These are phyloP conservation scores for Aptenodytes patagonicus DNA, from an alignment of 2,113 vertebrate genomes.

Conservation along the genomic window DNA sequence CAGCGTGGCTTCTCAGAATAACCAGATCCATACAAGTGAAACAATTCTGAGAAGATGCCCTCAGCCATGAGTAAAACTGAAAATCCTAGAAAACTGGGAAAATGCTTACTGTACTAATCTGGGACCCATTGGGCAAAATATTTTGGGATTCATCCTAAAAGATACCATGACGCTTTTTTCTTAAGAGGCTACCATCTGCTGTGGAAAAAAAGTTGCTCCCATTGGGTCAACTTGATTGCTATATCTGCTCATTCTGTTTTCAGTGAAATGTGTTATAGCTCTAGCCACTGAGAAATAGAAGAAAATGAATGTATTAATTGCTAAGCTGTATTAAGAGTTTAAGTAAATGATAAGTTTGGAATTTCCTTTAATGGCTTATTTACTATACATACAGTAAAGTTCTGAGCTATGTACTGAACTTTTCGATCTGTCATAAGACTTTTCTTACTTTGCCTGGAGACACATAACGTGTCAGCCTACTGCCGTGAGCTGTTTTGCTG, in stretches of 20 bases:
- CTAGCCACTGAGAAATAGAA: neutral
- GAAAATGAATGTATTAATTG: conserved; percentile 3
- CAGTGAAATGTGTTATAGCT: neutral
- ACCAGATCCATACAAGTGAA: neutral
- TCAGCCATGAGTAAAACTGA: neutral
- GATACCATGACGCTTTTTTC: neutral
- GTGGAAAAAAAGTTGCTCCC: neutral
- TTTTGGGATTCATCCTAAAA: neutral
- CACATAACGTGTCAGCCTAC: neutral
- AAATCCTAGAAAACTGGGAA: neutral
- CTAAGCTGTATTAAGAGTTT: neutral
- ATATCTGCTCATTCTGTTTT: neutral
- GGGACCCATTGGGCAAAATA: neutral
- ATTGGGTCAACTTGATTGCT: neutral
- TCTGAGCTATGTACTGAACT: conserved; percentile 15
- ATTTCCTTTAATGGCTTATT: conserved; percentile 40
- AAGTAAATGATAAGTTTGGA: conserved; percentile 13
- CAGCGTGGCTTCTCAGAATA: neutral
- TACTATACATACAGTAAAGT: neutral
- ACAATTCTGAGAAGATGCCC: neutral
- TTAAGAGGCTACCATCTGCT: neutral
- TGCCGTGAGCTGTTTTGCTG: neutral
- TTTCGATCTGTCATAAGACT: conserved; percentile 34
- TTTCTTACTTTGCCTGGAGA: conserved; percentile 36
- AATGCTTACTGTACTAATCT: neutral